phyloP scores from a whole-genome alignment of 2,113 vertebrate genomes.

The Lophochroa leadbeateri region DNA sequence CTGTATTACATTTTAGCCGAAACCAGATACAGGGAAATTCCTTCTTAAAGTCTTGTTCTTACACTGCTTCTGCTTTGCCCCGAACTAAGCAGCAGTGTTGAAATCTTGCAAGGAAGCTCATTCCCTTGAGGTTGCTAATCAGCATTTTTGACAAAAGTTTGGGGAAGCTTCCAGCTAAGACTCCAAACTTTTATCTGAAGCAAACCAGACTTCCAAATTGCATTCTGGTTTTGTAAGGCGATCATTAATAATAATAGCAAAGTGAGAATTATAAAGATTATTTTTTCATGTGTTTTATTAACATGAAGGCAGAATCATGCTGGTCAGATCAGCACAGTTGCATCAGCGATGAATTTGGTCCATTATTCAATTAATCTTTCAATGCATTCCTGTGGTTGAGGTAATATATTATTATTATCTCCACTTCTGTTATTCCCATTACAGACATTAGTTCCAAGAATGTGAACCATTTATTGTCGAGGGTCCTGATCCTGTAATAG shows the following conservation, averaged over 20 bases:
- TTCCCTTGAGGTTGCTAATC: slow-evolving; percentile 48
- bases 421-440: slow-evolving; percentile 42
- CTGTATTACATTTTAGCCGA: not conserved
- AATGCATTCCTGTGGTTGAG: not conserved
- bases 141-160: slow-evolving; percentile 35
- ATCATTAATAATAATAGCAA: slow-evolving; percentile 35
- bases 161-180: slow-evolving; percentile 26
- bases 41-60: not conserved
- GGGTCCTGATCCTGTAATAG: slow-evolving; percentile 38
- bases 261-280: not conserved
- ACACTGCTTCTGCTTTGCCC: not conserved
- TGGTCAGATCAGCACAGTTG: slow-evolving; percentile 10
- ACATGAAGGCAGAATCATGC: not conserved
- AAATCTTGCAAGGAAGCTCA: slow-evolving; percentile 13
- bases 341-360: slow-evolving; percentile 31
- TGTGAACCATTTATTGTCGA: slow-evolving; percentile 24
- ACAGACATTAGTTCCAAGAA: slow-evolving; percentile 57
- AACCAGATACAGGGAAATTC: slow-evolving; percentile 1
- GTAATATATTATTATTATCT: slow-evolving; percentile 31
- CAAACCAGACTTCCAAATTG: slow-evolving; percentile 40
- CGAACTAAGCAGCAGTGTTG: not conserved
- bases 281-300: slow-evolving; percentile 35
- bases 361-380: slow-evolving; percentile 56
- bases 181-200: slow-evolving; percentile 54
- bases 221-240: not conserved